Percentiles rank a stretch among this genome's conserved stretches.
Conservation (phyloP, 2,113 vertebrate genomes). For the Mugil cephalus region DNA sequence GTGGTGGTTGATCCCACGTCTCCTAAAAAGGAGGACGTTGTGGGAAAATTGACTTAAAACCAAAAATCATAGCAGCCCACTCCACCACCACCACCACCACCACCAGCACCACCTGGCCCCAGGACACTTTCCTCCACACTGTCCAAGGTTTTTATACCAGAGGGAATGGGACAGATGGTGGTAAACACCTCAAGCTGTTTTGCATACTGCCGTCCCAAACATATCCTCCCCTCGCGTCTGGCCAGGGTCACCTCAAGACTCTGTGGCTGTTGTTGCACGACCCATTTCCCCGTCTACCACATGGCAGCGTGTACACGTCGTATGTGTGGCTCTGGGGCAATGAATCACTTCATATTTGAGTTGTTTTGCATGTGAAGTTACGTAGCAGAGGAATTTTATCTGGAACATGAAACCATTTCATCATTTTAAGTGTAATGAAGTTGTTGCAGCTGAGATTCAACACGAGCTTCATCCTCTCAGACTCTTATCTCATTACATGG, state of each 20-base stretch:
- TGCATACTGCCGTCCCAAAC: constrained; percentile 17
- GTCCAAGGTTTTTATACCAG: constrained; percentile 40
- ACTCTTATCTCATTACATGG: neutral
- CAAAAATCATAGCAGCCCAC: constrained; percentile 54
- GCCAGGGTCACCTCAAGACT: constrained; percentile 47
- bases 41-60: constrained; percentile 47
- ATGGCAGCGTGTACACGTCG: neutral
- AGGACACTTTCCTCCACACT: constrained; percentile 25
- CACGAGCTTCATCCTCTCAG: neutral
- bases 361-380: constrained; percentile 9
- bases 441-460: neutral
- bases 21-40: constrained; percentile 21
- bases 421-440: too few species aligned
- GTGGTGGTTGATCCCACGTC: constrained; percentile 9
- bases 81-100: too few species aligned
- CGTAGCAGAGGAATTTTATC: constrained; percentile 8
- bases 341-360: neutral
- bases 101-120: constrained; percentile 66
- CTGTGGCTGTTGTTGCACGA: neutral
- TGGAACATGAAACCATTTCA: constrained; percentile 13
- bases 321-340: neutral
- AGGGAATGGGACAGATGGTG: constrained; percentile 69
- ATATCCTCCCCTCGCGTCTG: constrained; percentile 18
- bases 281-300: neutral
- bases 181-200: constrained; percentile 65